Conservation (phyloP, 1,140 invertebrate species). For the Phthorimaea operculella region DNA sequence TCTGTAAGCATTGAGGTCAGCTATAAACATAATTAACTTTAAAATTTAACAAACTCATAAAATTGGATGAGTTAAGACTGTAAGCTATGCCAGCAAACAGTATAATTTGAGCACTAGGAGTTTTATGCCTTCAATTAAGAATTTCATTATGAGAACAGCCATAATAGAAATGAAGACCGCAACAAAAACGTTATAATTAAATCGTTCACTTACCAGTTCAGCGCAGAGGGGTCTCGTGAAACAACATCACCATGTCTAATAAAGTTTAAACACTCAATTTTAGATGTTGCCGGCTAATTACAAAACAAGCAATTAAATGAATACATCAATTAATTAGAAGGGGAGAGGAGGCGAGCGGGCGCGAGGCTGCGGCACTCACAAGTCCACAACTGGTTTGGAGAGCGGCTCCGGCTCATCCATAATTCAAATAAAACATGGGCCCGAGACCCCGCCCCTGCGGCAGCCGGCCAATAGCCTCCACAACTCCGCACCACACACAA, state of each 20-base stretch:
- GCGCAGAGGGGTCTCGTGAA: slow-evolving; percentile 12
- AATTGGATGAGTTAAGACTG: too few species aligned
- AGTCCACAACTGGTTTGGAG: slow-evolving; percentile 61
- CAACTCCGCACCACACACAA: slow-evolving; percentile 33
- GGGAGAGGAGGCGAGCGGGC: slow-evolving; percentile 54
- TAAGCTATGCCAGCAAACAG: too few species aligned
- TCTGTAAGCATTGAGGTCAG: too few species aligned
- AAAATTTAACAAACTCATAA: too few species aligned
- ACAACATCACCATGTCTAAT: slow-evolving; percentile 29
- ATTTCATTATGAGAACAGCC: too few species aligned
- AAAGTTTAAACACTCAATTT: slow-evolving; percentile 38
- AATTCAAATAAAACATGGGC: slow-evolving; percentile 65
- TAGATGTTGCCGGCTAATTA: slow-evolving; percentile 42
- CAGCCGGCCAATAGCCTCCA: slow-evolving; percentile 53
- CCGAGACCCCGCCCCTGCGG: slow-evolving; percentile 56
- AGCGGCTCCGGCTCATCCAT: slow-evolving; percentile 56
- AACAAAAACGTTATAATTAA: background rate
- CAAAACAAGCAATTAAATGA: slow-evolving; percentile 58
- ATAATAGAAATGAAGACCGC: too few species aligned
- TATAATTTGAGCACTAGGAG: too few species aligned
- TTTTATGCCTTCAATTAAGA: too few species aligned
- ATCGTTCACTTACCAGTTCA: slow-evolving; percentile 2
- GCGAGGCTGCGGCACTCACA: slow-evolving; percentile 51
- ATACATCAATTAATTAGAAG: slow-evolving; percentile 64
- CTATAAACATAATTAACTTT: too few species aligned